Evolutionary conservation across 2,888 invertebrate genomes (phyloP), one percentile per base, ranked within the genome.

Genomic region (Thera britannica): DNA sequence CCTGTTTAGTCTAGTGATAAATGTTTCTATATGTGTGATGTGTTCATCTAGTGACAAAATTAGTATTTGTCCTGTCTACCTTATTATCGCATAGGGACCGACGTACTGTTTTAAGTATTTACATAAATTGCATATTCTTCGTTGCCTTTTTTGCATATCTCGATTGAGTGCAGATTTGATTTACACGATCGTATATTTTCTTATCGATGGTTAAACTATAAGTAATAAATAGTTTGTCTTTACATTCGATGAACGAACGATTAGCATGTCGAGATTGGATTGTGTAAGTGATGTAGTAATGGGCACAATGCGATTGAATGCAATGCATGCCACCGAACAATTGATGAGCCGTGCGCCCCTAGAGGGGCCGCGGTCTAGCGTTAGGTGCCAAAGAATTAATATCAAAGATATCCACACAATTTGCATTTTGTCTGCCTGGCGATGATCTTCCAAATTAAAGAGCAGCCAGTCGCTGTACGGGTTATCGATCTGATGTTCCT

Each of bases 401-500:
- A 93, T 93, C 93, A 93, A 93, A 93, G 93, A 84, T 88, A 86
- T 90, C 87, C 85, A 88, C 74, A 89, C 88, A 83, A 89, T 81
- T 87, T 84, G 90, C 89, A 89, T 90, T 87, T 87, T 23, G 78
- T 84, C 82, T 83, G 86, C 82, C 87, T 83, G 79, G 78, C 84
- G 84, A 85, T 83, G 84, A 88, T 87, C 90, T 92, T 93, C 90
- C 90, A 90, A 92, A 92, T 90, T 86, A 84, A 90, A 88, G 87
- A 88, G 85, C 79, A 86, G 84, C 51, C 48, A 51, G 59, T 89
- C 83, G 88, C 85, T 86, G 90, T 92, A 92, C 93, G 92, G 93
- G 92, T 92, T 90, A 84, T 88, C 90, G 92, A 92, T 90, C 91
- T 90, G 91, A 93, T 93, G 93, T 93, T 93, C 93, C 93, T 93